Base-by-base conservation (phyloP, 2,113 vertebrate species). In the Tympanuchus pallidicinctus region DNA sequence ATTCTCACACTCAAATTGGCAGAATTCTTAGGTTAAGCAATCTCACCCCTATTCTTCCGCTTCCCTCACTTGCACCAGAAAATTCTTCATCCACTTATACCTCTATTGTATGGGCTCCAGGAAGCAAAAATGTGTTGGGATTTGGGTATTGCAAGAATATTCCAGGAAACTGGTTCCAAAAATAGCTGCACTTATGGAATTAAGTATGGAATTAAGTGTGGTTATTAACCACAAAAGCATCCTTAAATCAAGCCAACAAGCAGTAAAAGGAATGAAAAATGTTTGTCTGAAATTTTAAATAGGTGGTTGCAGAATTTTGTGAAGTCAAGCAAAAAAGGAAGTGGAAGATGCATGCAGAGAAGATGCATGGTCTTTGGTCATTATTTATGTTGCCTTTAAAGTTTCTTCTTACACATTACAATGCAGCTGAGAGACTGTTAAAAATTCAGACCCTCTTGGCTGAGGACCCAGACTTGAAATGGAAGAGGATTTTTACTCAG, bases 341-440 rank as follows among this genome's bases (percentile, higher is more conserved):
- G 89, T 6, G 25, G 67, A 91, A 94, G 91, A 82, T 0, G 0
- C 21, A 47, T 28, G 21, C 50, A 60, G 60, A 42, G 38, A 38
- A 38, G 38, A 38, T 10, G 38, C 38, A 38, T 38, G 38, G 10
- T 45, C 56, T 90, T 80, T 67, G 24, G 45, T 77, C 60, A 64
- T 93, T 90, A 90, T 86, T 95, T 94, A 90, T 86, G 38, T 71
- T 83, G 86, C 32, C 25, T 93, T 80, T 88, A 60, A 91, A 83
- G 50, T 71, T 95, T 90, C 79, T 88, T 90, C 69, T 90, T n/a
- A 27, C 9, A 2, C 42, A 42, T 93, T 67, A 81, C 19, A 32
- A 91, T 52, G 32, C 75, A 83, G 36, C 32, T 70, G 38, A 80
- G 20, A 79, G 42, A 74, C n/a, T 60, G 42, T 28, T 61, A 67